Base-by-base conservation (phyloP, 2,113 vertebrate genomes). In the Boulengerochromis microlepis region DNA sequence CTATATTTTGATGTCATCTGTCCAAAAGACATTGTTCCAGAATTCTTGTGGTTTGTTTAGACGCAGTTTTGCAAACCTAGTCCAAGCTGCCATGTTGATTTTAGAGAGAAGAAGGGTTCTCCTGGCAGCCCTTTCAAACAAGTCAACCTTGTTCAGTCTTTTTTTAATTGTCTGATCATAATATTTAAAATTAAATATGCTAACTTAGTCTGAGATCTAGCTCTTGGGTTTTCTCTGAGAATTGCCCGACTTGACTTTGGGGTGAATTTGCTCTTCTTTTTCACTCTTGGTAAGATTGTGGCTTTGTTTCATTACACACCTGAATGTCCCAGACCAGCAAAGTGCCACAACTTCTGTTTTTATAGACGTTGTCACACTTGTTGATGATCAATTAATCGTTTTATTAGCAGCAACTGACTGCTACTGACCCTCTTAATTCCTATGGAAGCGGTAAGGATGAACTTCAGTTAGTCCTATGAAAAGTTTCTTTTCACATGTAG, bases 31-130 rank as follows among this genome's bases (percentile, higher is more conserved):
- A 42, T 64, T 64, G 5, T 19, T 33, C 16, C 29, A 33, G 66
- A 71, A 26, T n/a, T 42, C 66, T 71, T 71, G 38, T 26, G 35
- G n/a, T 71, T 24, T 71, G n/a, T 42, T 42, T 40, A 71, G 11
- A 42, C 9, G 38, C n/a, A 24, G 38, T 4, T 71, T 42, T 42
- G n/a, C 35, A 71, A 71, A 16, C 7, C 3, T 42, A 42, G 38
- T 7, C 0, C 5, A 24, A 26, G 38, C 38, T 42, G 66, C 5
- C 12, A 24, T 71, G 35, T 42, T 15, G 5, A 12, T 42, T 71
- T 24, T 71, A 42, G 35, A 71, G 1, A 66, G 19, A 40, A 69
- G n/a, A 40, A 22, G n/a, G 0, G n/a, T 69, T 40, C 19, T 40
- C 10, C 33, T 22, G 35, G 64, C 61, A 1, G 3, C 19, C 29